phyloP scores from a whole-genome alignment of 2,113 vertebrate genomes.

The Picathartes gymnocephalus region DNA sequence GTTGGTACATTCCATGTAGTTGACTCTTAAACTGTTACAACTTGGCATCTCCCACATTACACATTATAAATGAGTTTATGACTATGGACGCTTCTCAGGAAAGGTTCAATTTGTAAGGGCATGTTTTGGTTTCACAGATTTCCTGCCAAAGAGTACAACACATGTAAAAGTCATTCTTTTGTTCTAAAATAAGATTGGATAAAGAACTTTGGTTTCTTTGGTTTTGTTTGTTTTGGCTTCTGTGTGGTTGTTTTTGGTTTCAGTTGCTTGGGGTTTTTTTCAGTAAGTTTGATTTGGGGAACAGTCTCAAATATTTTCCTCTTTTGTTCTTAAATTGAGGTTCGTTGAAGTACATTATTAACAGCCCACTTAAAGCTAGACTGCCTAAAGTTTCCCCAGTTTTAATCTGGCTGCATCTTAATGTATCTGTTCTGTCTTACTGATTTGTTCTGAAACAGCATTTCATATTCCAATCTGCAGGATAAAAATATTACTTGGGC shows the following conservation, averaged over 20 bases:
- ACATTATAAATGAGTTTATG: not conserved
- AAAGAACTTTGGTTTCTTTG: not conserved
- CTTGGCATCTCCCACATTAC: not conserved
- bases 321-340: not conserved
- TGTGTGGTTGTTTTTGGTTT: not conserved
- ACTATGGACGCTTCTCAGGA: not conserved
- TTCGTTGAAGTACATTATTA: not conserved
- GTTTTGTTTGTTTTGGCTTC: not conserved
- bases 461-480: not conserved
- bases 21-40: not conserved
- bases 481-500: not conserved
- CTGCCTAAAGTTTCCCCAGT: not conserved
- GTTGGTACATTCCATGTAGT: conserved; percentile 32
- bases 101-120: not conserved
- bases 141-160: conserved; percentile 15
- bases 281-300: not conserved
- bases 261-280: accelerated
- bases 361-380: not conserved
- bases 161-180: not conserved
- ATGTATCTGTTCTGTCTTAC: not conserved
- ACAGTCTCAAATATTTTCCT: not conserved
- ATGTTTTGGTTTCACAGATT: conserved; percentile 14
- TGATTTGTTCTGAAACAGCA: not conserved
- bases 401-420: not conserved
- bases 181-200: not conserved